Evolutionary conservation across 1,140 invertebrate species (phyloP).

Genomic region (Apis florea): DNA sequence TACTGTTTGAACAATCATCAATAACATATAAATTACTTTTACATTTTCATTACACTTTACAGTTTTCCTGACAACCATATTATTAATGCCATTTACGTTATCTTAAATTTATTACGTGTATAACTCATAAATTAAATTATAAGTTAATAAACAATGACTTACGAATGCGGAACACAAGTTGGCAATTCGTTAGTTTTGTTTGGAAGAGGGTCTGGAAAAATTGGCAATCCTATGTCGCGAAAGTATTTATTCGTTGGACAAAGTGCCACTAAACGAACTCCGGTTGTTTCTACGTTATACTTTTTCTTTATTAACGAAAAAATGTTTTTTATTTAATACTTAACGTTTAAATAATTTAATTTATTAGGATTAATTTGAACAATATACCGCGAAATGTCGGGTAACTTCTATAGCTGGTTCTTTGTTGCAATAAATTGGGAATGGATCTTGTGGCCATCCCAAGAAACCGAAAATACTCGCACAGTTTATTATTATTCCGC

Average conservation of each 20-base stretch:
- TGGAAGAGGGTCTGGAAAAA: slow-evolving; percentile 40
- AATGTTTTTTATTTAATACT: neutral
- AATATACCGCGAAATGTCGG: slow-evolving; percentile 61
- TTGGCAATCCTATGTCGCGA: slow-evolving; percentile 53
- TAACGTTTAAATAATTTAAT: neutral
- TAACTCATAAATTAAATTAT: no score
- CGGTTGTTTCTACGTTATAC: slow-evolving; percentile 65
- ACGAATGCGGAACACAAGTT: slow-evolving; percentile 47
- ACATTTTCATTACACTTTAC: no score
- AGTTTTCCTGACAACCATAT: no score
- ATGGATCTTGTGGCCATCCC: slow-evolving; percentile 60
- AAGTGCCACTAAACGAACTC: slow-evolving; percentile 80
- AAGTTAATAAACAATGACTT: slow-evolving; percentile 8
- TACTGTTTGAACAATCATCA: no score
- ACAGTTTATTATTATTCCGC: slow-evolving; percentile 69
- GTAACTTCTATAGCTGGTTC: slow-evolving; percentile 74
- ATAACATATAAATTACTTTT: no score
- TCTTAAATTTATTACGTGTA: no score
- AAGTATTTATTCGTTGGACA: slow-evolving; percentile 71
- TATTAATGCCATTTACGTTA: no score
- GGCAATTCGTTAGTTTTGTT: neutral
- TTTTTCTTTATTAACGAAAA: slow-evolving; percentile 50
- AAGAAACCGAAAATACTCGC: slow-evolving; percentile 71
- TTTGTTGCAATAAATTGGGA: slow-evolving; percentile 62
- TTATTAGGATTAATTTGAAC: neutral